phyloP scores from a whole-genome alignment of 2,888 invertebrate species.

The Andrena bucephala region DNA sequence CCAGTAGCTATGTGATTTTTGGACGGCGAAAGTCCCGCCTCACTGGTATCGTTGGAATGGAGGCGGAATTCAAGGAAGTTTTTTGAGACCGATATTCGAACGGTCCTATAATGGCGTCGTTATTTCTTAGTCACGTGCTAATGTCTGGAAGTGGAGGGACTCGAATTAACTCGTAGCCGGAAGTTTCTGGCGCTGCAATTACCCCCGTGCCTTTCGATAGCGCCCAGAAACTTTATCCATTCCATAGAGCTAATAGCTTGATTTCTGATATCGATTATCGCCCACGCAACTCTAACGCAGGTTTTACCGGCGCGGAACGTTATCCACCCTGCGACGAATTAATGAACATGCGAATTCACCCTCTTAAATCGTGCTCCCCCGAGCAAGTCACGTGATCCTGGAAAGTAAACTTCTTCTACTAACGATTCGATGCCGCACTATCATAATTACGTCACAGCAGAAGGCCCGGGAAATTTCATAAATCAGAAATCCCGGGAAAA shows the following conservation, averaged over 20 bases:
- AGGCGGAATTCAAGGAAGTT: background rate
- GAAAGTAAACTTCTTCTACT: background rate
- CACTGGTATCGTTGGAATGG: background rate
- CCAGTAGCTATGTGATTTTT: background rate
- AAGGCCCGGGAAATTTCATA: too few species aligned
- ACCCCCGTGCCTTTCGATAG: conserved; percentile 17
- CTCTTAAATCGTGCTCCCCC: background rate
- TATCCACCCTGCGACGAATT: background rate
- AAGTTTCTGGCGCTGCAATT: conserved; percentile 38
- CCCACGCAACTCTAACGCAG: conserved; percentile 13
- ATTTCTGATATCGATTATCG: conserved; percentile 45
- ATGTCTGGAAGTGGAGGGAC: conserved; percentile 16
- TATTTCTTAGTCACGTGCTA: conserved; percentile 23
- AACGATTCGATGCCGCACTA: too few species aligned
- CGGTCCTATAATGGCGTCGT: conserved; percentile 15
- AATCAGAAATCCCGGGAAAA: too few species aligned
- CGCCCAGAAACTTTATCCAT: conserved; percentile 46
- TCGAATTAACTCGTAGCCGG: conserved; percentile 30
- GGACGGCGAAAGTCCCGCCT: background rate
- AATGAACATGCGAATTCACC: conserved; percentile 5
- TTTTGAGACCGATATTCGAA: background rate
- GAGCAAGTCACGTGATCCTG: background rate
- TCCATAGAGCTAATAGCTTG: conserved; percentile 42
- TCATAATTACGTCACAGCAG: too few species aligned
- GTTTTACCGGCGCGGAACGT: conserved; percentile 1